These are phyloP conservation scores for Glaucopsyche alexis DNA, from an alignment of 2,888 invertebrate genomes.

Conservation along the genomic window DNA sequence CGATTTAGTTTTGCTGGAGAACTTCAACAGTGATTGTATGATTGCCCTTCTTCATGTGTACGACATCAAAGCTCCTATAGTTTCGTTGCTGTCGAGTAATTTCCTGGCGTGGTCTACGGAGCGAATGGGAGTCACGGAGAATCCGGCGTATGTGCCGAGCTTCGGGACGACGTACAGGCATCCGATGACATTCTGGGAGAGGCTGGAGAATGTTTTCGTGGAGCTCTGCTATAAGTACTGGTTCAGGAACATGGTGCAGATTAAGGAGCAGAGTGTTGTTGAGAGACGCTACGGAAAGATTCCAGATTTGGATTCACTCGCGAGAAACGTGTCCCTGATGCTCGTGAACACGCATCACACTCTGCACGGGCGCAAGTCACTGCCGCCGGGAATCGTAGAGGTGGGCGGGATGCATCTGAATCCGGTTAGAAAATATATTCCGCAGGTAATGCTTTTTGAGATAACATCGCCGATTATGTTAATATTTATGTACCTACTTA, in stretches of 20 bases:
- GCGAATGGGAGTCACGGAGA: conserved; percentile 69
- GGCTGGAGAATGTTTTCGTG: conserved; percentile 62
- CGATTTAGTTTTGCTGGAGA: conserved; percentile 82
- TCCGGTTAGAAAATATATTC: conserved; percentile 60
- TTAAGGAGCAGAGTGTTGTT: conserved; percentile 60
- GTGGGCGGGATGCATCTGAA: conserved; percentile 82
- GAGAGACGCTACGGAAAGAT: conserved; percentile 71
- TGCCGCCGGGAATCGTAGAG: conserved; percentile 80
- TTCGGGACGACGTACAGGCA: conserved; percentile 70
- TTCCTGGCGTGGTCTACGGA: conserved; percentile 79
- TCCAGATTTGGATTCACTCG: conserved; percentile 74
- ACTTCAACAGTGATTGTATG: conserved; percentile 83
- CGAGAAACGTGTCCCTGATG: conserved; percentile 73
- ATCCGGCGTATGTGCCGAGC: conserved; percentile 77
- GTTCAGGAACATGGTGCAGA: conserved; percentile 56
- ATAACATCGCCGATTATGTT: background rate
- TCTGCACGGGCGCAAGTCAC: conserved; percentile 78
- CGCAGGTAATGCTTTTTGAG: conserved; percentile 54
- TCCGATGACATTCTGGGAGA: conserved; percentile 73
- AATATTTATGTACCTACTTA: background rate
- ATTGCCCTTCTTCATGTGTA: conserved; percentile 80
- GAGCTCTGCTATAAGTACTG: conserved; percentile 55
- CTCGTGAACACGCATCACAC: conserved; percentile 82
- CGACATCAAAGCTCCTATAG: conserved; percentile 72
- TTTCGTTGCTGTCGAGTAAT: conserved; percentile 78